Percentiles rank a stretch among this genome's conserved stretches.
These are phyloP conservation scores for Aspidiotus destructor DNA, from an alignment of 2,888 invertebrate genomes.

Conservation along the genomic window DNA sequence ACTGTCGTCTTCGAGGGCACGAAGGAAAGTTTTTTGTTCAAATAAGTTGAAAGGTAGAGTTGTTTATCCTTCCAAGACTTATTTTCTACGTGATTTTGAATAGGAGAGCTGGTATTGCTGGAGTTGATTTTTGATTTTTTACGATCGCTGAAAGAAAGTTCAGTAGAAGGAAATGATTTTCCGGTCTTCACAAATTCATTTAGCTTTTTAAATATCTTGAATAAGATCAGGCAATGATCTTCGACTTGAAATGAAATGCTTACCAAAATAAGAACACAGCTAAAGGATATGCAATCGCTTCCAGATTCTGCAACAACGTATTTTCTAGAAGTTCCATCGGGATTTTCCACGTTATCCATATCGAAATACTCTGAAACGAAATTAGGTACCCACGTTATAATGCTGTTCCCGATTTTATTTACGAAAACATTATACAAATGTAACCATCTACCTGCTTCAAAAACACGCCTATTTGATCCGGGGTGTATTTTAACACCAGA, in stretches of 20 bases:
- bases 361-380: constrained; percentile 37
- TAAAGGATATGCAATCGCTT: constrained; percentile 36
- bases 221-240: too few species aligned
- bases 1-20: not conserved
- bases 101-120: constrained; percentile 5
- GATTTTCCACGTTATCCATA: constrained; percentile 45
- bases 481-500: constrained; percentile 20
- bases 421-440: not conserved
- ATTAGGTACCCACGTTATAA: not conserved
- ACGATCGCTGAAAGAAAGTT: constrained; percentile 13
- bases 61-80: constrained; percentile 6
- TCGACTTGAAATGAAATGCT: constrained; percentile 1
- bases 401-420: not conserved
- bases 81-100: constrained; percentile 21
- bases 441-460: constrained; percentile 9
- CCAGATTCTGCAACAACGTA: constrained; percentile 47
- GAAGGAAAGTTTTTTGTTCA: constrained; percentile 4
- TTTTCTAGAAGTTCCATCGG: constrained; percentile 48
- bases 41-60: constrained; percentile 14
- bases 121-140: not conserved
- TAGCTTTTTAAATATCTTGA: too few species aligned
- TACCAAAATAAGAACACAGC: constrained; percentile 37
- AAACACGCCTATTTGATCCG: constrained; percentile 14
- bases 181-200: too few species aligned
- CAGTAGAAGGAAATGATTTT: not conserved